phyloP scores from a whole-genome alignment of 2,113 vertebrate genomes.

The Entelurus aequoreus region DNA sequence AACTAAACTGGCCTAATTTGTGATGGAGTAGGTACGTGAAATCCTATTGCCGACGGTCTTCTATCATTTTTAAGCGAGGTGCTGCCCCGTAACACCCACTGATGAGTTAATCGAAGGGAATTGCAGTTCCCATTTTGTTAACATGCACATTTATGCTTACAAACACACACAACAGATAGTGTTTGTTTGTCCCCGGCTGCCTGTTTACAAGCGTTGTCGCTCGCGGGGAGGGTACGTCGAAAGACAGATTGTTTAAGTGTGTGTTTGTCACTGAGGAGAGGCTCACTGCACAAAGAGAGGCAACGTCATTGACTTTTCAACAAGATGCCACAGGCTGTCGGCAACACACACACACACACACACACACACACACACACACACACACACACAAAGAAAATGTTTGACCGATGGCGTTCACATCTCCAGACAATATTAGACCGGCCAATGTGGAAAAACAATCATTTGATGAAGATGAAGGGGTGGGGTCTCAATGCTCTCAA shows the following conservation, averaged over 20 bases:
- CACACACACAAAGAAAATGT: background rate
- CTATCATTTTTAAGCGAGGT: constrained; percentile 22
- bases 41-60: background rate
- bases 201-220: constrained; percentile 34
- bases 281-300: constrained; percentile 38
- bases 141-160: constrained; percentile 25
- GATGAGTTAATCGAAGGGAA: constrained; percentile 54
- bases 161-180: constrained; percentile 24
- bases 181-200: constrained; percentile 62
- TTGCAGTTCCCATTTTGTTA: constrained; percentile 36
- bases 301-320: constrained; percentile 50
- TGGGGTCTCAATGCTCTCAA: constrained; percentile 14
- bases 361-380: constrained; percentile 8
- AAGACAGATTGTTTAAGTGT: constrained; percentile 38
- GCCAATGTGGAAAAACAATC: constrained; percentile 23
- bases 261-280: constrained; percentile 23
- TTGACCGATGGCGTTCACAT: constrained; percentile 45
- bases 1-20: background rate
- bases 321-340: constrained; percentile 42
- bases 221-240: constrained; percentile 37
- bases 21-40: background rate
- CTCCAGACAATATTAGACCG: constrained; percentile 24
- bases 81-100: constrained; percentile 24
- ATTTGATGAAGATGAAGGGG: constrained; percentile 24
- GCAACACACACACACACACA: constrained; percentile 9